These are phyloP conservation scores for Syngnathus scovelli DNA, from an alignment of 2,113 vertebrate species.

Conservation along the genomic window DNA sequence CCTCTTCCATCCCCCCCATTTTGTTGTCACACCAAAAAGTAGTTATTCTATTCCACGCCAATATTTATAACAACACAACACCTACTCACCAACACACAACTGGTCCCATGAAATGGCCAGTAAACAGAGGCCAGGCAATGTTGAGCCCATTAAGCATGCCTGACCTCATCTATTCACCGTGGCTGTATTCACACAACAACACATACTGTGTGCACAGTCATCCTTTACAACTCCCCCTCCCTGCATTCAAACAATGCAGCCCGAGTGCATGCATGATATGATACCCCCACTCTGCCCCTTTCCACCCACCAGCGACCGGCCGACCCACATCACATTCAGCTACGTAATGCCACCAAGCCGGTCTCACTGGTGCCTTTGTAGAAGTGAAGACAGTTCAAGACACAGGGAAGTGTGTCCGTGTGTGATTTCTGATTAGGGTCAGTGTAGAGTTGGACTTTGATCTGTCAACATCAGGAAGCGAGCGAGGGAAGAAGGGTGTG, in stretches of 20 bases:
- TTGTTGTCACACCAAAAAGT: neutral
- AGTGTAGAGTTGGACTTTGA: constrained; percentile 50
- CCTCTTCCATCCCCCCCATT: neutral
- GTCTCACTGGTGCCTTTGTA: constrained; percentile 36
- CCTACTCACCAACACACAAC: constrained; percentile 7
- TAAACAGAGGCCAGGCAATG: constrained; percentile 27
- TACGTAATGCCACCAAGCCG: constrained; percentile 10
- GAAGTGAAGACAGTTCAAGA: constrained; percentile 31
- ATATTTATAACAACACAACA: constrained; percentile 6
- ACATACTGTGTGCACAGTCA: constrained; percentile 17
- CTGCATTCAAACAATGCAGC: constrained; percentile 34
- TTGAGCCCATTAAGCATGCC: constrained; percentile 5
- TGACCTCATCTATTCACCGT: constrained; percentile 14
- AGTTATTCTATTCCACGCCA: neutral
- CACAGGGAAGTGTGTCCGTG: constrained; percentile 18
- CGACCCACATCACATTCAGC: constrained; percentile 43
- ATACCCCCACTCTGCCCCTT: constrained; percentile 16
- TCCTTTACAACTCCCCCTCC: neutral
- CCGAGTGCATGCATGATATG: constrained; percentile 29
- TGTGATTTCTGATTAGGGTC: constrained; percentile 30
- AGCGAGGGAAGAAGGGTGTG: neutral
- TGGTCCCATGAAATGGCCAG: constrained; percentile 14
- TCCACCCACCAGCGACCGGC: no score
- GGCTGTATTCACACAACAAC: constrained; percentile 26
- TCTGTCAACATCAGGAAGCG: constrained; percentile 46